Evolutionary conservation across 2,888 invertebrate genomes (phyloP).

Genomic region (Cataglyphis livida): DNA sequence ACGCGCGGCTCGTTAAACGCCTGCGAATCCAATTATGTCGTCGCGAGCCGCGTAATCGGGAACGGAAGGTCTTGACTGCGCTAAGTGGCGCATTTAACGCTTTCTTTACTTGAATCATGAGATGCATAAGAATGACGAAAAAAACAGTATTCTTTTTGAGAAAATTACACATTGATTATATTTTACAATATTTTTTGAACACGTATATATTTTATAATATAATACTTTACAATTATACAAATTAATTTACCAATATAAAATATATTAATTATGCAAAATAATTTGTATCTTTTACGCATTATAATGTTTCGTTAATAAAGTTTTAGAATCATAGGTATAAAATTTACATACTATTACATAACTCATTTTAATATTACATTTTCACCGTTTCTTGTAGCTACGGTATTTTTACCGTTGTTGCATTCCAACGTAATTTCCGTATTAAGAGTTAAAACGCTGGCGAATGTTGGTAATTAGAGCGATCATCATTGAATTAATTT

Average conservation of each 20-base stretch:
- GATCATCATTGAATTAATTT: constrained; percentile 42
- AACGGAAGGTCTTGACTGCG: constrained; percentile 24
- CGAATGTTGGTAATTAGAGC: constrained; percentile 39
- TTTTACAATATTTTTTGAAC: not conserved
- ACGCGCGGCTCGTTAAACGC: constrained; percentile 52
- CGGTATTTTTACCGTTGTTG: constrained; percentile 41
- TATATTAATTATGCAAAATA: not conserved
- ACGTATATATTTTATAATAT: not conserved
- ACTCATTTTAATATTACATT: not conserved
- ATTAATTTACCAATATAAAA: not conserved
- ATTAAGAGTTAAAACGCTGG: constrained; percentile 30
- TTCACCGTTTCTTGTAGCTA: not conserved
- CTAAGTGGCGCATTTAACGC: constrained; percentile 14
- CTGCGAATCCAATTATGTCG: constrained; percentile 45
- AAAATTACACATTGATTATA: not conserved
- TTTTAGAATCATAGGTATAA: not conserved
- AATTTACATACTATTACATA: not conserved
- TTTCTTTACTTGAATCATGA: not conserved
- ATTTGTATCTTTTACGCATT: not conserved
- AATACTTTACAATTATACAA: not conserved
- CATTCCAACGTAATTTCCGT: constrained; percentile 37
- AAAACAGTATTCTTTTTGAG: not conserved
- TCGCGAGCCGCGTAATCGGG: constrained; percentile 42
- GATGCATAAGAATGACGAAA: not conserved
- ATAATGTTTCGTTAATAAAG: not conserved